Evolutionary conservation across 2,113 vertebrate species (phyloP).

Genomic region (Motacilla tschutschensis): DNA sequence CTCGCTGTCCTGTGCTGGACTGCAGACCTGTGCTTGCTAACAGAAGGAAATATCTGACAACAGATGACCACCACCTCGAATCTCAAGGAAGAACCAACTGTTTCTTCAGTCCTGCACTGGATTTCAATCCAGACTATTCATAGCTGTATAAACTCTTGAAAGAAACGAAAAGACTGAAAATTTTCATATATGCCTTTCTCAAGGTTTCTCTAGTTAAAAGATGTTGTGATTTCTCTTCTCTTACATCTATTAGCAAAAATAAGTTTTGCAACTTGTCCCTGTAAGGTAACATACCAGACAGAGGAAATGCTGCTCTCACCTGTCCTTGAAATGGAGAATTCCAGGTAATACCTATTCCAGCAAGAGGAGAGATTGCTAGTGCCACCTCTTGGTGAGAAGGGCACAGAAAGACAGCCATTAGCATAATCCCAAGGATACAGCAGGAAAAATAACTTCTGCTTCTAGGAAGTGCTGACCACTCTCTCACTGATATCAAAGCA

Average conservation of each 20-base stretch:
- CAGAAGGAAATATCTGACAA: not conserved
- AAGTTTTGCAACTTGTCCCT: not conserved
- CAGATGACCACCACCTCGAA: not conserved
- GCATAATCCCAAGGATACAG: not conserved
- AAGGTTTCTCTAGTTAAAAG: not conserved
- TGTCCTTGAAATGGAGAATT: not conserved
- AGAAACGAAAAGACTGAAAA: not conserved
- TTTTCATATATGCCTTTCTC: not conserved
- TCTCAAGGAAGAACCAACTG: not conserved
- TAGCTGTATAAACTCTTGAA: not conserved
- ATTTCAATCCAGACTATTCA: not conserved
- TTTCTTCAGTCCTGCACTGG: not conserved
- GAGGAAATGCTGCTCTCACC: not conserved
- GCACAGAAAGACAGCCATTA: not conserved
- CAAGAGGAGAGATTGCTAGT: constrained; percentile 47
- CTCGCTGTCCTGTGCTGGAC: accelerated
- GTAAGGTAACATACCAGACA: not conserved
- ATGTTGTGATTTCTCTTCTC: not conserved
- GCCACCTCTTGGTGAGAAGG: constrained; percentile 55
- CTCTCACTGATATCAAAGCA: not conserved
- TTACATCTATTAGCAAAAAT: not conserved
- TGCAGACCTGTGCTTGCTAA: not conserved
- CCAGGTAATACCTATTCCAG: not conserved
- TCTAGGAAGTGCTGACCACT: not conserved
- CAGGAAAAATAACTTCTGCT: not conserved